A percentile compares a stretch with the other conserved stretches of the same genome.
Conservation (phyloP, 2,113 vertebrate species). For the cat (Felis catus) region F.catus_Fca126_mat1.0 CM031424.1:14669001-14669500, state of each 20-base stretch:
- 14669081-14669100: not conserved
- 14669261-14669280: not conserved
- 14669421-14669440: not conserved
- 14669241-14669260: not conserved
- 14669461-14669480: not conserved
- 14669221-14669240: not conserved
- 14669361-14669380: not conserved
- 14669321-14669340: not conserved
- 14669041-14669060: not conserved
- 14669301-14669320: not conserved
- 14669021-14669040: not conserved
- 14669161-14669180: not conserved
- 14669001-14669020: not conserved
- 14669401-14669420: not conserved
- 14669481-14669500: not conserved
- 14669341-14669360: not conserved
- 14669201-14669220: not conserved
- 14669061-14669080: not conserved
- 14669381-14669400: not conserved
- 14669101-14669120: not conserved
- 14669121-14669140: not conserved
- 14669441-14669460: not conserved
- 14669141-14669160: slow-evolving; percentile 12
- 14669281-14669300: not conserved
- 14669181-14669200: not conserved